Evolutionary conservation across 1,140 invertebrate genomes (phyloP).

Genomic region (Heliconius melpomene): DNA sequence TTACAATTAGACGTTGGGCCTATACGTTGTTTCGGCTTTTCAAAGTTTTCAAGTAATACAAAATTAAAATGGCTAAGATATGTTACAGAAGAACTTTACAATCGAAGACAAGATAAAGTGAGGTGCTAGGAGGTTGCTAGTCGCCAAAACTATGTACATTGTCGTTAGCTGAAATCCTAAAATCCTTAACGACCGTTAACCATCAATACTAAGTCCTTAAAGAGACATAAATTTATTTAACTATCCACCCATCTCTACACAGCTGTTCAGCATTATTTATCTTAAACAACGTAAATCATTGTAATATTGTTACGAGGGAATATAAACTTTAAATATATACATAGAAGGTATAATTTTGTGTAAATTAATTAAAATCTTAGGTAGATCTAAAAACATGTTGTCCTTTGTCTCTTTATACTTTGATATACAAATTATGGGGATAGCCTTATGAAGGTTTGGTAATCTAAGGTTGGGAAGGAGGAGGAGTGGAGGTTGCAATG

Average conservation of each 20-base stretch:
- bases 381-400: not conserved
- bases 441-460: not conserved
- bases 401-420: not conserved
- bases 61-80: too few species aligned
- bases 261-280: not conserved
- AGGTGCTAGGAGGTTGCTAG: too few species aligned
- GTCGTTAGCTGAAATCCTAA: not conserved
- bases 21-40: too few species aligned
- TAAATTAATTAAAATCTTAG: not conserved
- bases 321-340: not conserved
- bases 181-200: conserved; percentile 2
- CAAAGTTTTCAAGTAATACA: too few species aligned
- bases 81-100: too few species aligned
- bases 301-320: not conserved
- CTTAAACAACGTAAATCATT: conserved; percentile 1
- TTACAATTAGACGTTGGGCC: too few species aligned
- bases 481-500: too few species aligned
- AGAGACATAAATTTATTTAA: conserved; percentile 4
- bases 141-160: not conserved
- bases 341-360: not conserved
- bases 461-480: not conserved
- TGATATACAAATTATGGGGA: not conserved
- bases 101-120: too few species aligned
- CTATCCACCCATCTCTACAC: not conserved
- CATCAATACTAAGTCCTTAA: not conserved